These are phyloP conservation scores for Hormaphis cornu DNA, from an alignment of 1,140 invertebrate species.

Conservation along the genomic window DNA sequence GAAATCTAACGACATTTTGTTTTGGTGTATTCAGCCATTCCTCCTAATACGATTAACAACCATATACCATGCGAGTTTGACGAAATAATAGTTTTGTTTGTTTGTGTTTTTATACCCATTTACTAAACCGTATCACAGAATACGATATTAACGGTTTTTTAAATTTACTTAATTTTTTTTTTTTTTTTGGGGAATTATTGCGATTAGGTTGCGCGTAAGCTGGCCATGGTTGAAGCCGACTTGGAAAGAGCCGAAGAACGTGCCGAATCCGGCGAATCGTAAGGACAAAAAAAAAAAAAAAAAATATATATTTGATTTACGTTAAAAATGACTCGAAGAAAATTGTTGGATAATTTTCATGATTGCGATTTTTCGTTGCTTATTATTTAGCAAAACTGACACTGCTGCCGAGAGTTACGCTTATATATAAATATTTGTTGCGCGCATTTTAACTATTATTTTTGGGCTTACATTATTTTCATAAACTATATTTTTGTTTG, in stretches of 20 bases:
- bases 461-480: constrained; percentile 6
- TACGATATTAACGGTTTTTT: too few relatives aligned
- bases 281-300: constrained; percentile 49
- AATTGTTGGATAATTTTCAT: constrained; percentile 24
- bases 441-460: neutral
- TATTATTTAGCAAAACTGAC: neutral
- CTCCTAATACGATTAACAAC: too few relatives aligned
- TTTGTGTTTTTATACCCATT: neutral
- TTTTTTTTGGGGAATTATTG: constrained; percentile 36
- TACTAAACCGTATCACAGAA: neutral
- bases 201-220: constrained; percentile 97
- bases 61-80: too few relatives aligned
- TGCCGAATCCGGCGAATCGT: constrained; percentile 99
- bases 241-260: constrained; percentile 99
- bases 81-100: too few relatives aligned
- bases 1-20: neutral
- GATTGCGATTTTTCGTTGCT: constrained; percentile 27
- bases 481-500: neutral
- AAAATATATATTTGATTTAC: constrained; percentile 37
- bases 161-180: too few relatives aligned
- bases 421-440: constrained; percentile 21
- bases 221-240: constrained; percentile 99
- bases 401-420: neutral
- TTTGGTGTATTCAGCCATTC: too few relatives aligned
- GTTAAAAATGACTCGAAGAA: constrained; percentile 9